Evolutionary conservation across 2,888 invertebrate genomes (phyloP).

Genomic region (Lochmaea capreae): DNA sequence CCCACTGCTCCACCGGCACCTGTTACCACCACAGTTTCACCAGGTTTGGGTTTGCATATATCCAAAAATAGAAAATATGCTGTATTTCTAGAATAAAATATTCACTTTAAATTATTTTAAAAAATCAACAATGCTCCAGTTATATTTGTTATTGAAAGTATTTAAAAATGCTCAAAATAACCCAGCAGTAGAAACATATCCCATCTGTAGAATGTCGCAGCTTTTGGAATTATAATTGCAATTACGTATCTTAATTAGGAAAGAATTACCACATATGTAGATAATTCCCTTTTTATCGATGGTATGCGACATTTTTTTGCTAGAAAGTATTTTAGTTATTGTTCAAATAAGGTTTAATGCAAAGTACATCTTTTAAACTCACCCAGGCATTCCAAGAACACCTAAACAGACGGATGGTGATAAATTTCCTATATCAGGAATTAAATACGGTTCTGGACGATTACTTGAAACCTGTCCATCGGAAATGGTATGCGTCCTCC

Average conservation of each 20-base stretch:
- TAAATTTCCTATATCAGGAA: conserved; percentile 68
- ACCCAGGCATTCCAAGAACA: conserved; percentile 80
- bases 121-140: too few species aligned
- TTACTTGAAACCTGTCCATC: conserved; percentile 66
- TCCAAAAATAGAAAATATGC: conserved; percentile 81
- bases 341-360: too few species aligned
- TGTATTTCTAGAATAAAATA: conserved; percentile 69
- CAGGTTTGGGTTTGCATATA: conserved; percentile 76
- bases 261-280: too few species aligned
- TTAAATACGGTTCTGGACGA: conserved; percentile 6
- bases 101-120: too few species aligned
- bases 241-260: not conserved
- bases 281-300: too few species aligned
- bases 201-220: too few species aligned
- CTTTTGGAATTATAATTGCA: too few species aligned
- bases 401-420: conserved; percentile 75
- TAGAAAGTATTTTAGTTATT: too few species aligned
- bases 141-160: too few species aligned
- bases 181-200: too few species aligned
- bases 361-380: conserved; percentile 36
- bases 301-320: too few species aligned
- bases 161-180: too few species aligned
- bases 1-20: conserved; percentile 86
- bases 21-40: conserved; percentile 79
- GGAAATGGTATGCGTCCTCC: conserved; percentile 73